Percentiles rank a stretch among this genome's conserved stretches.
phyloP scores from a whole-genome alignment of 2,797 vertebrate species.

The Dicrostonyx torquatus region DNA sequence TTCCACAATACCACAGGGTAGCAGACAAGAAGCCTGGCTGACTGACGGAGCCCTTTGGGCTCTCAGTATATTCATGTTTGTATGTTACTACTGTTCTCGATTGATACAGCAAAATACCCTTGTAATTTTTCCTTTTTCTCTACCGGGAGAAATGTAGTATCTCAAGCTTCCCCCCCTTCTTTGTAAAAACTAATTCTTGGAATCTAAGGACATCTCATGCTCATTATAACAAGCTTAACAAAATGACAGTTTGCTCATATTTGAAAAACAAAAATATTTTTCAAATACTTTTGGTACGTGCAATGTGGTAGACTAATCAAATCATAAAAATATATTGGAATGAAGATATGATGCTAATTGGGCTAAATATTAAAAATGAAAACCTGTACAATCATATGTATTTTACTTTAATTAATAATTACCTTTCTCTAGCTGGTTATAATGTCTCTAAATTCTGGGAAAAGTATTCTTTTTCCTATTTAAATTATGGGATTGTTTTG shows the following conservation, averaged over 20 bases:
- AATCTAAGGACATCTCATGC: background rate
- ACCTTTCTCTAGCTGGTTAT: background rate
- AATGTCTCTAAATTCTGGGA: background rate
- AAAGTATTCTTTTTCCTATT: background rate
- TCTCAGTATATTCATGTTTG: background rate
- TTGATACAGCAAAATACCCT: constrained; percentile 29
- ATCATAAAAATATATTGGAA: background rate
- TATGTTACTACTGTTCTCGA: constrained; percentile 30
- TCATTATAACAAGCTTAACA: constrained; percentile 1
- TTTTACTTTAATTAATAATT: background rate
- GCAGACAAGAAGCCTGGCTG: constrained; percentile 2
- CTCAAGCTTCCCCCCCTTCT: background rate
- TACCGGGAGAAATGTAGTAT: background rate
- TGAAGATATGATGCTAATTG: background rate
- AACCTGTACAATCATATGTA: background rate
- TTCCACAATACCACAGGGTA: constrained; percentile 54
- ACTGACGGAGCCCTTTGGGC: background rate
- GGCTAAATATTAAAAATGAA: background rate
- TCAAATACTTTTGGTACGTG: background rate
- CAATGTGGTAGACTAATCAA: background rate
- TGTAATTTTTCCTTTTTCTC: constrained; percentile 1
- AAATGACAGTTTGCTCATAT: background rate
- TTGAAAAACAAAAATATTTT: constrained; percentile 3
- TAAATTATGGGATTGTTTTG: background rate
- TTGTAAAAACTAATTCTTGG: background rate